These are phyloP conservation scores for Drosophila melanosoma DNA, from an alignment of 2,888 invertebrate genomes.

Conservation along the genomic window DNA sequence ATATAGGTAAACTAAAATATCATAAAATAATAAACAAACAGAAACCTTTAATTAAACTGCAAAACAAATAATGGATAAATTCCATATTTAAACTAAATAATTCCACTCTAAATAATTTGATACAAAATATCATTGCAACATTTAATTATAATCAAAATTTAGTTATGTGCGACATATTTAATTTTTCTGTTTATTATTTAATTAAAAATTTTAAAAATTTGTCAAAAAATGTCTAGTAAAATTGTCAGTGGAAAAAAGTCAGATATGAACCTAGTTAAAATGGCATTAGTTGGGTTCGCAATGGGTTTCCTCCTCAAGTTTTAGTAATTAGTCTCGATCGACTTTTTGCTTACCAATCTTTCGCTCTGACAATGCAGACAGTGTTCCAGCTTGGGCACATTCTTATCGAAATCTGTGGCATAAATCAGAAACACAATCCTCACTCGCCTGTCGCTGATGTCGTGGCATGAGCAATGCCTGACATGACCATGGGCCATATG, in stretches of 20 bases:
- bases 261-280: not conserved
- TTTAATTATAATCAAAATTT: not conserved
- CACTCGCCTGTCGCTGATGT: constrained; percentile 20
- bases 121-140: not conserved
- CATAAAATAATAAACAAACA: not conserved
- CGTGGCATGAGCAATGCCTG: constrained; percentile 44
- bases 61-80: too few species aligned
- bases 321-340: not conserved
- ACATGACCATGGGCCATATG: constrained; percentile 42
- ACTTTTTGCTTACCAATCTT: not conserved
- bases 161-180: not conserved
- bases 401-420: constrained; percentile 68
- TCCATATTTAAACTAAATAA: not conserved
- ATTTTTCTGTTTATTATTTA: not conserved
- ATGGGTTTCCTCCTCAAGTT: not conserved
- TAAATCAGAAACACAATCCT: constrained; percentile 68
- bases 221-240: too few species aligned
- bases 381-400: constrained; percentile 47
- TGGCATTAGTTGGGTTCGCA: not conserved
- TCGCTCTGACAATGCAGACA: not conserved
- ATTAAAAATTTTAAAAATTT: not conserved
- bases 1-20: too few species aligned
- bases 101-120: not conserved
- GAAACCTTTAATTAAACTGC: too few species aligned
- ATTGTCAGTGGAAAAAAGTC: not conserved